These are phyloP conservation scores for Carcharodon carcharias DNA, from an alignment of 2,797 vertebrate species.

Conservation along the genomic window DNA sequence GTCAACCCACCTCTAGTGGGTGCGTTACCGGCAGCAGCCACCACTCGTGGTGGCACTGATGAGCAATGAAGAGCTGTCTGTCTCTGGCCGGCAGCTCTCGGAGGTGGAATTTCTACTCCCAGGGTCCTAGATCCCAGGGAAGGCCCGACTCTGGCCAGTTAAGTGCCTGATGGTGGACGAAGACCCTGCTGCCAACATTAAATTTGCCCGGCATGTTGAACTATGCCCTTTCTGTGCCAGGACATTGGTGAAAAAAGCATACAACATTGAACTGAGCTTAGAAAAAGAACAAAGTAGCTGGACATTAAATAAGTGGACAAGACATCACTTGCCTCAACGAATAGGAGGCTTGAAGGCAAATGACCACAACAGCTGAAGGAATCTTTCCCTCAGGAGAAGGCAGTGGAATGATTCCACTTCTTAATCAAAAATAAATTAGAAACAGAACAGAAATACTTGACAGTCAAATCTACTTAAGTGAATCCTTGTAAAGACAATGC, in stretches of 20 bases:
- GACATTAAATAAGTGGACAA: not conserved
- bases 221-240: not conserved
- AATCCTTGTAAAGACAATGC: not conserved
- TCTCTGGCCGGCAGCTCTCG: no score
- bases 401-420: conserved; percentile 2
- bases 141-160: no score
- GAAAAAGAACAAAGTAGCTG: not conserved
- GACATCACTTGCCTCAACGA: not conserved
- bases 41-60: no score
- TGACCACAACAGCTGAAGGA: not conserved
- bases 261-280: not conserved
- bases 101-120: no score
- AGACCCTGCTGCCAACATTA: no score
- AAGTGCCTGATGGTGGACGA: no score
- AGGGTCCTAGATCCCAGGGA: no score
- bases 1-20: no score
- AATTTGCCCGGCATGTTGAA: not conserved
- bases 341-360: not conserved
- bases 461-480: not conserved
- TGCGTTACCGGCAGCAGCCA: no score
- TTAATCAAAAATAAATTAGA: conserved; percentile 20
- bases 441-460: not conserved
- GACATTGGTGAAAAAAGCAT: not conserved
- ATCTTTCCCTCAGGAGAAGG: not conserved
- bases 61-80: no score